phyloP scores from a whole-genome alignment of 2,888 invertebrate species.

The Dusona sp. region DNA sequence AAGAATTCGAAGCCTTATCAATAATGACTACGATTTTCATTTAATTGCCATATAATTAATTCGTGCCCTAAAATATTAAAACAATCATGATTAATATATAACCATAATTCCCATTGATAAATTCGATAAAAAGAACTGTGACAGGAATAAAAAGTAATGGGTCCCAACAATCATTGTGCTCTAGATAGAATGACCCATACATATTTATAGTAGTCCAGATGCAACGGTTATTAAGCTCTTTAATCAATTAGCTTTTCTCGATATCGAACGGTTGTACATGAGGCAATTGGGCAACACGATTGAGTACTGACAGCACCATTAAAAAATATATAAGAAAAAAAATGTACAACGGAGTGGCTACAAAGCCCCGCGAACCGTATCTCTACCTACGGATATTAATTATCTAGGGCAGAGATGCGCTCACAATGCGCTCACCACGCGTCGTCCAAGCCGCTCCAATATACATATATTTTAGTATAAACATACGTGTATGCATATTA shows the following conservation, averaged over 20 bases:
- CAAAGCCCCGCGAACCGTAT: constrained; percentile 58
- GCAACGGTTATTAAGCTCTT: constrained; percentile 73
- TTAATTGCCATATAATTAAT: not conserved
- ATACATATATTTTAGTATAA: constrained; percentile 8
- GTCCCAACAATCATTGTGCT: not conserved
- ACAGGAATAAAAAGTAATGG: not conserved
- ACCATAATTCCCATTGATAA: not conserved
- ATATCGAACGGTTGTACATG: constrained; percentile 44
- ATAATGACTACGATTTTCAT: not conserved
- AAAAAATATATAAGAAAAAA: constrained; percentile 27
- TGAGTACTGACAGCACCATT: constrained; percentile 67
- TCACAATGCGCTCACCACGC: constrained; percentile 72
- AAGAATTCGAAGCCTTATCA: not conserved
- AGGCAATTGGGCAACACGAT: constrained; percentile 62
- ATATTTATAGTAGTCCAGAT: constrained; percentile 24
- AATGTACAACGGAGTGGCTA: constrained; percentile 34
- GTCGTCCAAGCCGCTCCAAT: constrained; percentile 46
- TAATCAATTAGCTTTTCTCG: constrained; percentile 77
- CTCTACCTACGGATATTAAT: constrained; percentile 79
- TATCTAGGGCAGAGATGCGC: constrained; percentile 80
- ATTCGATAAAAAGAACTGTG: not conserved
- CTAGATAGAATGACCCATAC: not conserved
- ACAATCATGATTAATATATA: not conserved
- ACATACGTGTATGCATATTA: constrained; percentile 12
- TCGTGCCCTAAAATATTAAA: not conserved